phyloP scores from a whole-genome alignment of 1,140 invertebrate genomes.

The Leptinotarsa undecemlineata region DNA sequence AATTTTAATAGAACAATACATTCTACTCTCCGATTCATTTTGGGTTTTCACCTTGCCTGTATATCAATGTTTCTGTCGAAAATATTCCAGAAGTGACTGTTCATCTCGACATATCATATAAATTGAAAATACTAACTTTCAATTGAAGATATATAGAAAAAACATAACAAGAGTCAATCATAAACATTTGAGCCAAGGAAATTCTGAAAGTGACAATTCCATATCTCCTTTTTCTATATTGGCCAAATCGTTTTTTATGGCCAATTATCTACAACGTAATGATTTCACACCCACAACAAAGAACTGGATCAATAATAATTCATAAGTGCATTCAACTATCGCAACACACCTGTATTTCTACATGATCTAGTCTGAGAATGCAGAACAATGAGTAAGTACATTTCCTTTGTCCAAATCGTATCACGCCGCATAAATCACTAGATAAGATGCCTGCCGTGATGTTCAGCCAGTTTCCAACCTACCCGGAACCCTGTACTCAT shows the following conservation, averaged over 20 bases:
- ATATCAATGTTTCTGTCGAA: background rate
- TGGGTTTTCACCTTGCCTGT: too few species aligned
- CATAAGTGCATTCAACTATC: constrained; percentile 5
- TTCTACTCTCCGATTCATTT: too few species aligned
- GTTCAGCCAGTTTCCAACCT: background rate
- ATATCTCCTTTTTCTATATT: background rate
- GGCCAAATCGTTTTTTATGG: background rate
- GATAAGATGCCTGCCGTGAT: background rate
- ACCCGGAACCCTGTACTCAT: background rate
- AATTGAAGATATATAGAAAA: too few species aligned
- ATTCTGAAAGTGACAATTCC: background rate
- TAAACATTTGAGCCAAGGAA: background rate
- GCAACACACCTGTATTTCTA: constrained; percentile 8
- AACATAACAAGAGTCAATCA: too few species aligned
- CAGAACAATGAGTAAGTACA: background rate
- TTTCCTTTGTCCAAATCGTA: background rate
- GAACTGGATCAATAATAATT: background rate
- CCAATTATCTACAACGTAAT: background rate
- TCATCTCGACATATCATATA: background rate
- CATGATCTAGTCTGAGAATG: constrained; percentile 3
- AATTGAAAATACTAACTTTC: too few species aligned
- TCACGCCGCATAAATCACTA: background rate
- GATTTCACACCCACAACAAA: background rate
- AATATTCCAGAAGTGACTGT: background rate
- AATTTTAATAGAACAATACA: too few species aligned